These are phyloP conservation scores for Colletes collaris DNA, from an alignment of 2,888 invertebrate genomes.

Conservation along the genomic window DNA sequence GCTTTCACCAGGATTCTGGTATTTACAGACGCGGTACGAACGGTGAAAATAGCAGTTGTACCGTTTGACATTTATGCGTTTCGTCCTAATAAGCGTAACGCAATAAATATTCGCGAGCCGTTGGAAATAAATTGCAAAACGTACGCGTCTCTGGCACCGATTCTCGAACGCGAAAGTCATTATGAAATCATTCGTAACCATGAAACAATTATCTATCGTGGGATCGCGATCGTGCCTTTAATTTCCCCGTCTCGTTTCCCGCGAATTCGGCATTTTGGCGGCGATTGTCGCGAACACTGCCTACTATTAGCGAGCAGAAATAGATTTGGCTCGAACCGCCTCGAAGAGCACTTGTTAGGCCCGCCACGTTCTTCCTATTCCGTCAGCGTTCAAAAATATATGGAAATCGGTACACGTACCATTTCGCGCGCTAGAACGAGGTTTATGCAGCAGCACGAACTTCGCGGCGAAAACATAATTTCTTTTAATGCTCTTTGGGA, in stretches of 20 bases:
- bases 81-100: conserved; percentile 54
- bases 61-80: conserved; percentile 57
- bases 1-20: conserved; percentile 48
- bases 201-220: conserved; percentile 16
- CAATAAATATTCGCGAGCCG: conserved; percentile 37
- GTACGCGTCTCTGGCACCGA: neutral
- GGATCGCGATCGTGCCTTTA: neutral
- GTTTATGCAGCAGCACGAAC: no score
- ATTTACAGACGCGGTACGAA: conserved; percentile 22
- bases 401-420: conserved; percentile 9
- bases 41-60: conserved; percentile 46
- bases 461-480: no score
- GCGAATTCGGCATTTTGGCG: conserved; percentile 42
- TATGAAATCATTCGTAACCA: conserved; percentile 21
- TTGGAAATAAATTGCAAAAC: conserved; percentile 35
- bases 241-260: neutral
- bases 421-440: neutral
- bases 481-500: no score
- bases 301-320: conserved; percentile 44
- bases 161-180: conserved; percentile 10
- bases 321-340: conserved; percentile 54
- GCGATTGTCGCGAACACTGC: conserved; percentile 8
- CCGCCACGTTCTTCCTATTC: conserved; percentile 25
- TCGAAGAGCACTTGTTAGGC: neutral
- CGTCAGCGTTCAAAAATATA: conserved; percentile 16